Percentiles rank a stretch among this genome's conserved stretches.
Evolutionary conservation across 2,113 vertebrate species (phyloP).

Genomic region (Dryoscopus gambensis): DNA sequence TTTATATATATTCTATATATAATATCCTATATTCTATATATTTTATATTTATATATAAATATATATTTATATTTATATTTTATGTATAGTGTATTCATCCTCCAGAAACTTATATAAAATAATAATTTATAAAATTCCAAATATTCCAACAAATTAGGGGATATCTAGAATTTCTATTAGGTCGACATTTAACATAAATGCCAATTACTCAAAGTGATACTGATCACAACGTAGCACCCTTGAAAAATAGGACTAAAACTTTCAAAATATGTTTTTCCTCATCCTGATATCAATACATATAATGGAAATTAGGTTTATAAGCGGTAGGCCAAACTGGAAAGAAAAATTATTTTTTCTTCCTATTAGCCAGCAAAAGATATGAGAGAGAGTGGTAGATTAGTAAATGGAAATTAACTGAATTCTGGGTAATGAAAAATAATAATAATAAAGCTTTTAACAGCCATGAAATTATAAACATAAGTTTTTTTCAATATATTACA

Average conservation of each 20-base stretch:
- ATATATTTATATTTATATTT: too few relatives aligned
- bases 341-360: slow-evolving; percentile 35
- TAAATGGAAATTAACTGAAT: slow-evolving; percentile 55
- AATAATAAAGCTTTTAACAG: slow-evolving; percentile 14
- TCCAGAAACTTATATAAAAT: not conserved
- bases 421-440: slow-evolving; percentile 46
- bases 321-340: not conserved
- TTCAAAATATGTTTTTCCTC: slow-evolving; percentile 7
- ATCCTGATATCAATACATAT: not conserved
- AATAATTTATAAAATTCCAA: not conserved
- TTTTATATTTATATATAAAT: too few relatives aligned
- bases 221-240: not conserved
- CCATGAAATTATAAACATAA: slow-evolving; percentile 40
- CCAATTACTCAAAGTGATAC: not conserved
- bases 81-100: not conserved
- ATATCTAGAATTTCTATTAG: not conserved
- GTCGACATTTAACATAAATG: not conserved
- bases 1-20: too few relatives aligned
- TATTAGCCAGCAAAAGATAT: slow-evolving; percentile 28
- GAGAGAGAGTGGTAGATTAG: not conserved
- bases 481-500: not conserved
- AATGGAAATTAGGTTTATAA: slow-evolving; percentile 41
- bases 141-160: not conserved
- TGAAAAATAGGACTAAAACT: slow-evolving; percentile 2
- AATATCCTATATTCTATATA: too few relatives aligned